Percentiles rank a stretch among this genome's conserved stretches.
phyloP scores from a whole-genome alignment of 2,113 vertebrate species.

The Romanogobio albipinnatus region DNA sequence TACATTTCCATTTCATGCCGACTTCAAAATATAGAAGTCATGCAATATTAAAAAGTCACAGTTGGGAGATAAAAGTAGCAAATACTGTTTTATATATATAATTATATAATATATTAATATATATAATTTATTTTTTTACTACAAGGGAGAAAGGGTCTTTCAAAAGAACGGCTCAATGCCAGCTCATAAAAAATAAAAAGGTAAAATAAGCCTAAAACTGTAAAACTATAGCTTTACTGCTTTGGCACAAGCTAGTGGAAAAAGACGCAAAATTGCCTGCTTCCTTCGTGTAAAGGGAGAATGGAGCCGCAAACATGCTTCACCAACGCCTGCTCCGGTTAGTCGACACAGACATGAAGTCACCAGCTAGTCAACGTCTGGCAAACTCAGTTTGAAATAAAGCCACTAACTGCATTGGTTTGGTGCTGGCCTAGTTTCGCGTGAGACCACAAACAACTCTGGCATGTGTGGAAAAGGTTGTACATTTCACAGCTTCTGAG shows the following conservation, averaged over 20 bases:
- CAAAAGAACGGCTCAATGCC: constrained; percentile 1
- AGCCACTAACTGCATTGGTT: constrained; percentile 2
- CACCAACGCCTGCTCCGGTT: background rate
- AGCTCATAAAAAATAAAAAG: background rate
- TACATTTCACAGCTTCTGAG: constrained; percentile 9
- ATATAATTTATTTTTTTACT: background rate
- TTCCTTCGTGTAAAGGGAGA: background rate
- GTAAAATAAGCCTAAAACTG: constrained; percentile 15
- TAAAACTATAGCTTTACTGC: background rate
- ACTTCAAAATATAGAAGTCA: background rate
- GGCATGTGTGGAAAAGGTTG: constrained; percentile 20
- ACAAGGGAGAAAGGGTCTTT: background rate
- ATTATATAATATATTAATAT: no score
- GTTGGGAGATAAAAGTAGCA: background rate
- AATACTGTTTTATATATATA: background rate
- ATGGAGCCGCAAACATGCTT: background rate
- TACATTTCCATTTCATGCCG: background rate
- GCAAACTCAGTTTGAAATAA: constrained; percentile 14
- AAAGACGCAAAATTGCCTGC: constrained; percentile 17
- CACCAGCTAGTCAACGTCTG: background rate
- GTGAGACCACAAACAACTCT: constrained; percentile 18
- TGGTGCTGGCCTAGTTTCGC: constrained; percentile 10
- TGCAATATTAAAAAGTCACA: background rate
- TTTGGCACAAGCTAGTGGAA: constrained; percentile 6
- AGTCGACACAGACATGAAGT: background rate